These are phyloP conservation scores for Melanogrammus aeglefinus DNA, from an alignment of 2,797 vertebrate species.

Conservation along the genomic window DNA sequence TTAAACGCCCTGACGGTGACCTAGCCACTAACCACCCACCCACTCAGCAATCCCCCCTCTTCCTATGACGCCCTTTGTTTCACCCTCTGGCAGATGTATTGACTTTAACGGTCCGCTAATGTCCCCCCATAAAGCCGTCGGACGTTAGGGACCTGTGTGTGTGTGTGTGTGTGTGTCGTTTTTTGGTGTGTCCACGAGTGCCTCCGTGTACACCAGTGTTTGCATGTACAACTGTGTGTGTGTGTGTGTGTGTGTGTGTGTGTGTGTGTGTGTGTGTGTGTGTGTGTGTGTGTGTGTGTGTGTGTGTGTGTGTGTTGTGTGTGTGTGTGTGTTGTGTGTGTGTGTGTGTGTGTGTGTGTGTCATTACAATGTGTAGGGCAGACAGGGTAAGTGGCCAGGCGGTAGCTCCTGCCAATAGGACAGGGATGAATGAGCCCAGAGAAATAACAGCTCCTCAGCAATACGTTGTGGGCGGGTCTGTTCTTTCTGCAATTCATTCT, in stretches of 20 bases:
- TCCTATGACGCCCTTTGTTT: conserved; percentile 35
- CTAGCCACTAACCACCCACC: too few relatives aligned
- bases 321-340: background rate
- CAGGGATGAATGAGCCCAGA: too few relatives aligned
- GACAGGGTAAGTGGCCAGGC: too few relatives aligned
- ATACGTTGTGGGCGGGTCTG: too few relatives aligned
- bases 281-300: too few relatives aligned
- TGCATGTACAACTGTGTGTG: background rate
- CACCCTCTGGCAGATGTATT: conserved; percentile 27
- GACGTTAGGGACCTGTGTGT: background rate
- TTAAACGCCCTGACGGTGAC: background rate
- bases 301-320: background rate
- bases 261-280: background rate
- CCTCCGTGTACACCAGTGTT: background rate
- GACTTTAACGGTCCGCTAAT: conserved; percentile 48
- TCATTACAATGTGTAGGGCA: too few relatives aligned
- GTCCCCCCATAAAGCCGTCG: conserved; percentile 9
- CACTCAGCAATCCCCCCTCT: background rate
- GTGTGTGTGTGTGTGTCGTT: background rate
- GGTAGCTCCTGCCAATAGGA: too few relatives aligned
- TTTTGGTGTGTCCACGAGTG: background rate
- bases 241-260: background rate
- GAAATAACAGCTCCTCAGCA: too few relatives aligned
- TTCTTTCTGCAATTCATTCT: background rate
- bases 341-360: too few relatives aligned